phyloP scores from a whole-genome alignment of 2,888 invertebrate species.

The Archips xylosteana region DNA sequence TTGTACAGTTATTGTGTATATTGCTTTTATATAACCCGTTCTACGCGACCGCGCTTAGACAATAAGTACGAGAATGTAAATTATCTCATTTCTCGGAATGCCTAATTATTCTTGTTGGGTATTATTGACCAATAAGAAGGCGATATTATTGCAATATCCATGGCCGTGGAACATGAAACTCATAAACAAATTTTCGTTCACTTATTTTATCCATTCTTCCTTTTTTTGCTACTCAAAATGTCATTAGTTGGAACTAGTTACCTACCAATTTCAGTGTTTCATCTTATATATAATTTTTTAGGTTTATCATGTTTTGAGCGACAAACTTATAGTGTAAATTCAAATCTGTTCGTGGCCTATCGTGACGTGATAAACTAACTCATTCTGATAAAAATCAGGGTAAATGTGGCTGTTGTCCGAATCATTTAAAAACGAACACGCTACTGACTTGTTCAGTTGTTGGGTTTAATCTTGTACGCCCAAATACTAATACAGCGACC shows the following conservation, averaged over 20 bases:
- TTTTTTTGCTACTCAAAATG: background rate
- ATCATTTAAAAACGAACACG: background rate
- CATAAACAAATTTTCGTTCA: background rate
- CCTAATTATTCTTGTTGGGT: background rate
- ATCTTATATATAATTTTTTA: background rate
- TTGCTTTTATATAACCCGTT: background rate
- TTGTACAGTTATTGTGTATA: background rate
- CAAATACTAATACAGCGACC: slow-evolving; percentile 10
- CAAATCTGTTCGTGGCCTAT: background rate
- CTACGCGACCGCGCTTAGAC: background rate
- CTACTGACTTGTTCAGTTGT: background rate
- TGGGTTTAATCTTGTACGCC: background rate
- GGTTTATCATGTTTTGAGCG: background rate
- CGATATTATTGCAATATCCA: too few species aligned
- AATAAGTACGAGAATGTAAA: background rate
- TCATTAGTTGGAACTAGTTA: too few species aligned
- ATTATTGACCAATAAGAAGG: too few species aligned
- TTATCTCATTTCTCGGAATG: background rate
- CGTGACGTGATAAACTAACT: background rate
- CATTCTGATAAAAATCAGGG: background rate
- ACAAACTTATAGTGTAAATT: background rate
- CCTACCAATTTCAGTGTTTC: background rate
- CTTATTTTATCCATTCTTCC: background rate
- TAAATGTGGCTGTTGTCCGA: background rate
- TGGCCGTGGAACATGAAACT: too few species aligned